Evolutionary conservation across 2,888 invertebrate species (phyloP), one percentile per base, ranked within the genome.

Genomic region (Dryadula phaetusa): DNA sequence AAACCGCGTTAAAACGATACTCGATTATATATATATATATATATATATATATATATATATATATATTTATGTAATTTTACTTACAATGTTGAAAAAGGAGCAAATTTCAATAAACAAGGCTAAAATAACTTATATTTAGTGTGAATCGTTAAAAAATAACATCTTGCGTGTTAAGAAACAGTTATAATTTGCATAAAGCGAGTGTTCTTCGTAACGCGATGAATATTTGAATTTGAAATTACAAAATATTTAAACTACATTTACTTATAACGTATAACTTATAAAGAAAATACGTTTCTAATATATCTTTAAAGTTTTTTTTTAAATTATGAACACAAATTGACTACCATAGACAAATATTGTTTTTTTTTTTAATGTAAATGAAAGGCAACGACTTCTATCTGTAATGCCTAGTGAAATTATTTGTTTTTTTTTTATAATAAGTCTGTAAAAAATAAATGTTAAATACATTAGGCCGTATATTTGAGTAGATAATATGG

Each of bases 161-260:
- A 52, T 10, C 16, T 52, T n/a, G 52, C 52, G 28, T 52, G 52
- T 32, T 16, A 52, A 16, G 28, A 8, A 10, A 52, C 28, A 12
- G 28, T 52, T 16, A 52, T 1, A 52, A 52, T 52, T 52, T 32
- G 2, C 52, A 52, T 52, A 18, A 32, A 32, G 5, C 25, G 5
- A 52, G 28, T 52, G 52, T 52, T 28, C 28, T 32, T 52, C 32
- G 52, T 16, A 52, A 32, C 28, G 52, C 52, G 28, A 16, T 52
- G 49, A 28, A n/a, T n/a, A n/a, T n/a, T n/a, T n/a, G n/a, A n/a
- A n/a, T n/a, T n/a, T n/a, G n/a, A n/a, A n/a, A n/a, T n/a, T n/a
- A n/a, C n/a, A n/a, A n/a, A n/a, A n/a, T n/a, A n/a, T n/a, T n/a
- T n/a, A n/a, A n/a, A n/a, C n/a, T n/a, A n/a, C n/a, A n/a, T n/a